A percentile compares a stretch with the other conserved stretches of the same genome.
These are phyloP conservation scores for Coenobita brevimanus DNA, from an alignment of 1,140 invertebrate genomes.

Conservation along the genomic window DNA sequence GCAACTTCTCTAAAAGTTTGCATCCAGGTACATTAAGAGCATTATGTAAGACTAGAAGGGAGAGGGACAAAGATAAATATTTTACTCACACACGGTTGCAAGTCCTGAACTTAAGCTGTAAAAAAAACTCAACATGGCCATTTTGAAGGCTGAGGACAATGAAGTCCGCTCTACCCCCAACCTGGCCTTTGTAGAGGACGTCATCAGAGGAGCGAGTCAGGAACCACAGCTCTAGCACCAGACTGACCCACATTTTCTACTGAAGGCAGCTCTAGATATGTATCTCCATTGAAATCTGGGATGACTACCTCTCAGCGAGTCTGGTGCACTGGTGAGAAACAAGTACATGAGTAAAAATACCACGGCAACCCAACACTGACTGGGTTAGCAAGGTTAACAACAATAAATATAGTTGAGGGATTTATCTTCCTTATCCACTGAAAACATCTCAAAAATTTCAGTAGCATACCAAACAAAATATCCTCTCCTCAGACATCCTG, in stretches of 20 bases:
- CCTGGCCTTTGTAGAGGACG: slow-evolving; percentile 88
- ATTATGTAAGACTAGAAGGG: slow-evolving; percentile 47
- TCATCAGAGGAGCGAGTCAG: slow-evolving; percentile 84
- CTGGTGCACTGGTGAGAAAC: slow-evolving; percentile 56
- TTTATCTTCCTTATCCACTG: too few relatives aligned
- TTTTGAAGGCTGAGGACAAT: slow-evolving; percentile 87
- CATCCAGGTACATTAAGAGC: slow-evolving; percentile 31
- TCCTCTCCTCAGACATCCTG: too few relatives aligned
- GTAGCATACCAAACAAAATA: too few relatives aligned
- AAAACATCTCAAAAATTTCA: too few relatives aligned
- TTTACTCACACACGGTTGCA: slow-evolving; percentile 82
- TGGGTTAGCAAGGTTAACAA: too few relatives aligned
- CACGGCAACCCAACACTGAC: too few relatives aligned
- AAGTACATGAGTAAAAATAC: background rate
- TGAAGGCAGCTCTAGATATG: slow-evolving; percentile 84
- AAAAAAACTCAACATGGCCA: slow-evolving; percentile 85
- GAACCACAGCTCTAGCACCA: slow-evolving; percentile 91
- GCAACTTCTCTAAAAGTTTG: slow-evolving; percentile 42
- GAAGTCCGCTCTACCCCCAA: slow-evolving; percentile 83
- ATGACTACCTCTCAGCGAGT: slow-evolving; percentile 70
- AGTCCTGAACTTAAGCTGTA: slow-evolving; percentile 92
- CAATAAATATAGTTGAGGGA: too few relatives aligned
- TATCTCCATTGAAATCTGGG: slow-evolving; percentile 80
- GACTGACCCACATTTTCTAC: slow-evolving; percentile 85
- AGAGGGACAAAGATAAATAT: background rate